A percentile compares a stretch with the other conserved stretches of the same genome.
phyloP scores from a whole-genome alignment of 2,888 invertebrate species.

The Drosophila meridiana region DNA sequence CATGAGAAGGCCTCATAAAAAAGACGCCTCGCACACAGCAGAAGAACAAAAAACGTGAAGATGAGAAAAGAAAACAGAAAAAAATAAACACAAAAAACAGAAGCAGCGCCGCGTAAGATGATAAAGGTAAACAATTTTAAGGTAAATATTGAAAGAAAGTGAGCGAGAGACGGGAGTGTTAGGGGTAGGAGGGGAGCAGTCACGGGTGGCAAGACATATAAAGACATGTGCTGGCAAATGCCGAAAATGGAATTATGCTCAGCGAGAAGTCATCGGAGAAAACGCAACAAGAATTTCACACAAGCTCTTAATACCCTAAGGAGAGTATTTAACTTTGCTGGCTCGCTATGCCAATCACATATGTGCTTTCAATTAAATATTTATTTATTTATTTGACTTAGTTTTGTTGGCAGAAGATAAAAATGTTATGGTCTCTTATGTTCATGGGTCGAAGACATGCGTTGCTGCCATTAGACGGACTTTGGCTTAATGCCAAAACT shows the following conservation, averaged over 20 bases:
- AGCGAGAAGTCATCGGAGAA: slow-evolving; percentile 27
- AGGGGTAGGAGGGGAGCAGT: neutral
- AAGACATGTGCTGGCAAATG: slow-evolving; percentile 25
- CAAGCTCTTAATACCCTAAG: slow-evolving; percentile 5
- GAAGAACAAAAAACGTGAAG: neutral
- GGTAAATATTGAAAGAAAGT: slow-evolving; percentile 64
- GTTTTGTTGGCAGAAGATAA: neutral
- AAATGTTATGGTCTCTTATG: neutral
- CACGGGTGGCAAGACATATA: neutral
- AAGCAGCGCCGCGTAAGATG: slow-evolving; percentile 28
- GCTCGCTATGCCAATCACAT: neutral
- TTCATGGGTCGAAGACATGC: neutral
- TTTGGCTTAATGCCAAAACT: neutral
- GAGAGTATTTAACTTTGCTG: neutral
- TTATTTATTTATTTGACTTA: neutral
- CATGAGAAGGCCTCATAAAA: slow-evolving; percentile 38
- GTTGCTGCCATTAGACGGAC: neutral
- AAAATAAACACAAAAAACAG: neutral
- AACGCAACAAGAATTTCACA: slow-evolving; percentile 18
- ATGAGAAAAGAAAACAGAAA: neutral
- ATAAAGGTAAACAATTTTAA: slow-evolving; percentile 69
- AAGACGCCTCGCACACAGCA: slow-evolving; percentile 15
- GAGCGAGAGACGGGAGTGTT: neutral
- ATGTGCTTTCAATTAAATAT: neutral
- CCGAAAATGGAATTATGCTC: slow-evolving; percentile 19